Evolutionary conservation across 2,888 invertebrate species (phyloP).

Genomic region (Athalia cordata): DNA sequence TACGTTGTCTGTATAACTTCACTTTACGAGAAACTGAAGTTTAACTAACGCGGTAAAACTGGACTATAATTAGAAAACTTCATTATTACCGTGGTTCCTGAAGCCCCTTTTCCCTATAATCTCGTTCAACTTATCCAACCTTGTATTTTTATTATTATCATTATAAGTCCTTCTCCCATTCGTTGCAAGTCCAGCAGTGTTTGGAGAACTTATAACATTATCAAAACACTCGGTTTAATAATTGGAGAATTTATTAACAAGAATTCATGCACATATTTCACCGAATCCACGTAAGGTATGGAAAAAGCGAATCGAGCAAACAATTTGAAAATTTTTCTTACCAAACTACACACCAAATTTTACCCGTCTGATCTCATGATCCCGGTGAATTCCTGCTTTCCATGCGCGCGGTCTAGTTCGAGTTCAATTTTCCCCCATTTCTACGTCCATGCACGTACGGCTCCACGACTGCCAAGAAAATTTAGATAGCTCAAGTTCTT

Average conservation of each 20-base stretch:
- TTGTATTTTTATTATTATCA: background rate
- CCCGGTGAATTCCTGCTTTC: constrained; percentile 6
- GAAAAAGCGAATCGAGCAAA: constrained; percentile 7
- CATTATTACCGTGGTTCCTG: constrained; percentile 46
- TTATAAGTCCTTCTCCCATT: background rate
- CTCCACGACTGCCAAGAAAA: constrained; percentile 23
- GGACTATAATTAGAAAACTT: constrained; percentile 48
- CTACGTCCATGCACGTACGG: constrained; percentile 36
- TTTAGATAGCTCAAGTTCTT: constrained; percentile 41
- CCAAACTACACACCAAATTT: background rate
- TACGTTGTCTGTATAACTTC: constrained; percentile 45
- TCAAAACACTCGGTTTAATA: no score
- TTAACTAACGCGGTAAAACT: constrained; percentile 48
- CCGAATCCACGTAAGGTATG: constrained; percentile 9
- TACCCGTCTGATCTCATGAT: background rate
- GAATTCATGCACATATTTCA: background rate
- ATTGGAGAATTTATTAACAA: no score
- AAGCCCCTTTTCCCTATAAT: constrained; percentile 16
- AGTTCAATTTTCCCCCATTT: constrained; percentile 39
- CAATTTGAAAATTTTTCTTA: no score
- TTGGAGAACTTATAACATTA: no score
- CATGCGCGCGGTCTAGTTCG: constrained; percentile 24
- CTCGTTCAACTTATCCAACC: constrained; percentile 36
- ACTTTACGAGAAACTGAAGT: constrained; percentile 48
- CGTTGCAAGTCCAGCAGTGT: background rate